Base-by-base conservation (phyloP, 2,113 vertebrate species). In the Chlamydotis undulata region DNA sequence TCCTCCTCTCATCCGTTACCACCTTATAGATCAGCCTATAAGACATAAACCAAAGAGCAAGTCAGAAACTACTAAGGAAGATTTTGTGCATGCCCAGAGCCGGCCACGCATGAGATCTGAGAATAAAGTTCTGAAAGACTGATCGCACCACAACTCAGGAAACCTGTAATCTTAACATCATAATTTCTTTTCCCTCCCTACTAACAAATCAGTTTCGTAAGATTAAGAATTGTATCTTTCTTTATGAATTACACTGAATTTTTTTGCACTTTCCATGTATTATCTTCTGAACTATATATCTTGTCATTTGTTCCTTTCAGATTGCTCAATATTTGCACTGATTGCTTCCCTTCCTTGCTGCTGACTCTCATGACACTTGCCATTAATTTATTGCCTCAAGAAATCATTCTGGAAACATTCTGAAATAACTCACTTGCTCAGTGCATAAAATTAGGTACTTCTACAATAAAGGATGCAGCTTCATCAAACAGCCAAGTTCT, bases 351-450 rank as follows among this genome's bases (percentile, higher is more conserved):
- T 50, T 93, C 56, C 71, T 93, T 83, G 61, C 64, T 89, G 83
- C 84, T 86, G 83, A 87, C n/a, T 96, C 73, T 90, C 35, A 52
- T 41, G 80, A 86, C 77, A 85, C 69, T 90, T 83, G 76, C 71
- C 82, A 87, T 95, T 94, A 95, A 94, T 97, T 89, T 96, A 29
- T 82, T 75, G 85, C 93, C 94, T 87, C 70, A 92, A 95, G 90
- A 96, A 95, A 94, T 91, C 15, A 60, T 76, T 89, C 79, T 93
- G 83, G 73, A 90, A 94, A 79, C 49, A 60, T 91, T 85, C 87
- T 82, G 80, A 94, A 94, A 89, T 82, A 83, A 56, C 70, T 95
- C 81, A 73, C 87, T 94, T 86, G 43, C 45, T 87, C 16, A 1
- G 56, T n/a, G 33, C 78, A 91, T 90, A 93, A 95, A 95, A 95